Base-by-base conservation (phyloP, 2,797 vertebrate genomes). In the Pangasius larnaudii region DNA sequence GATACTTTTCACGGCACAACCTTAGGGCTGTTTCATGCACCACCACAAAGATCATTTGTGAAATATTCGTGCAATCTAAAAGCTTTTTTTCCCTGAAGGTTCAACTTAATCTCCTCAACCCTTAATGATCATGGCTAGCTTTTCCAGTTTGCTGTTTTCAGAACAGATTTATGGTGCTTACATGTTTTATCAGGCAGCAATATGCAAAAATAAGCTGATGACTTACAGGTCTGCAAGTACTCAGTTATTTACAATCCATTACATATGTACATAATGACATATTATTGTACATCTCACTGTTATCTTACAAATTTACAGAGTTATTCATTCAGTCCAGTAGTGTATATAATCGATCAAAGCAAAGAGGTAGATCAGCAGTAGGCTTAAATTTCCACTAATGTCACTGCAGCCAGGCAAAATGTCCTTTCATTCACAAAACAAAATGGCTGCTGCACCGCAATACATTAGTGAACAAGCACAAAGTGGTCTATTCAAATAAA, bases 1-100 rank as follows among this genome's bases (percentile, higher is more conserved):
- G 91, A 93, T 93, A 92, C 91, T 92, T 93, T 90, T 89, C 89
- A 92, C 67, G 91, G 92, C 89, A 92, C 89, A 89, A 89, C 85
- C 88, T 85, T 87, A 87, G 86, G 89, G 92, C 85, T 86, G 79
- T 88, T 90, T 87, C 78, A 89, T 87, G 61, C 79, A 86, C 84
- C 83, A 91, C 91, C 84, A 79, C 88, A 79, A 75, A 88, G 67
- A 89, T 90, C 84, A 85, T 90, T 91, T 78, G 71, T 85, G 86
- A 91, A 91, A 86, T n/a, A 82, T 85, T 86, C 85, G 84, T 81
- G 87, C 85, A 79, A 87, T 88, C 74, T 86, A 87, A 90, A 87
- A 67, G 74, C 30, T 30, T 89, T 78, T 89, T 87, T 33, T 27
- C 49, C 71, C 87, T 71, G 77, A 86, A 82, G 74, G 42, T 84